Conservation (phyloP, 2,113 vertebrate species). For the Ciconia stormi region DNA sequence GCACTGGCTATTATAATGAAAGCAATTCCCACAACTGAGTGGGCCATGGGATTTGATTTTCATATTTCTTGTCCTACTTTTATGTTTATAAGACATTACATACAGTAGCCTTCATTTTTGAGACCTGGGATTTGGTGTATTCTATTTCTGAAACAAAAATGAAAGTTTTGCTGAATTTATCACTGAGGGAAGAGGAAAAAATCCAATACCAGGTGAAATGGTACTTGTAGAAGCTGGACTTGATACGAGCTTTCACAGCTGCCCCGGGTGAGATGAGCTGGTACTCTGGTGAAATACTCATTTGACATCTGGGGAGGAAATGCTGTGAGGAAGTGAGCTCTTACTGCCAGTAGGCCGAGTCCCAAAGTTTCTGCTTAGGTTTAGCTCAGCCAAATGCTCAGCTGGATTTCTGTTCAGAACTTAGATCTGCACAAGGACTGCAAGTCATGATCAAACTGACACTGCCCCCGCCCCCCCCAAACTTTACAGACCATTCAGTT, state of each 20-base stretch:
- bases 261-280: background rate
- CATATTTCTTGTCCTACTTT: slow-evolving; percentile 28
- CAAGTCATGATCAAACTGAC: background rate
- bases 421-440: background rate
- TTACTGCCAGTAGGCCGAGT: background rate
- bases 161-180: background rate
- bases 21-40: background rate
- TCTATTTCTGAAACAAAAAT: background rate
- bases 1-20: background rate
- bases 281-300: background rate
- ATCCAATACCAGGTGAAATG: background rate
- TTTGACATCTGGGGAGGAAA: background rate
- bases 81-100: background rate
- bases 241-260: background rate
- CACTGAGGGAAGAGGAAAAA: background rate
- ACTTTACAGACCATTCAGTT: background rate
- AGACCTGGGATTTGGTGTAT: background rate
- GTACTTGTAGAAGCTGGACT: background rate
- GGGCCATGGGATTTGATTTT: slow-evolving; percentile 15
- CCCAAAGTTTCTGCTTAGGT: background rate
- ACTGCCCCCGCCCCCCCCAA: too few species aligned
- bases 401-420: background rate
- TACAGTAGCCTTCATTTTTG: background rate
- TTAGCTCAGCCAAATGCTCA: background rate
- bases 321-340: background rate